Conservation (phyloP, 1,140 invertebrate genomes). For the Diorhabda elongata region DNA sequence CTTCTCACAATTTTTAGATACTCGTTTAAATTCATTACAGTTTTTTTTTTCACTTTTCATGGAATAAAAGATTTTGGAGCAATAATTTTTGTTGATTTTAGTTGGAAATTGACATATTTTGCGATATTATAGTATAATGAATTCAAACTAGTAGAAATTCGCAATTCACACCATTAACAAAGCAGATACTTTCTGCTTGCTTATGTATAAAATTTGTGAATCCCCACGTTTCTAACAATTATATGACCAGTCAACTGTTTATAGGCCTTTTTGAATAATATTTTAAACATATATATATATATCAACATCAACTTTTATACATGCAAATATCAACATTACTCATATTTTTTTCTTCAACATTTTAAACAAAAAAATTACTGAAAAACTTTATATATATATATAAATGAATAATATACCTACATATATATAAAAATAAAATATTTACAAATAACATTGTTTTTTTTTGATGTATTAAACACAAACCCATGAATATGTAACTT, state of each 20-base stretch:
- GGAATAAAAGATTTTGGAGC: background rate
- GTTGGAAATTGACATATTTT: too few relatives aligned
- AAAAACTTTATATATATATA: background rate
- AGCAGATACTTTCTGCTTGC: background rate
- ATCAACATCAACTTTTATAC: conserved; percentile 15
- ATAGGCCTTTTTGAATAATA: conserved; percentile 14
- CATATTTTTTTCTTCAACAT: background rate
- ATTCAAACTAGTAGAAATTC: background rate
- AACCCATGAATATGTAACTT: background rate
- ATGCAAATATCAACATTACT: conserved; percentile 5
- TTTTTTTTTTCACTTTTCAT: background rate
- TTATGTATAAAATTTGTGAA: background rate
- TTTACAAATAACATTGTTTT: background rate
- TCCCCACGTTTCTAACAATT: background rate
- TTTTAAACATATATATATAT: conserved; percentile 7
- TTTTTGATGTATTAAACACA: background rate
- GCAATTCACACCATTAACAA: background rate
- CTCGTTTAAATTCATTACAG: background rate
- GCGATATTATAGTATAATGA: background rate
- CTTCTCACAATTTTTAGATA: background rate
- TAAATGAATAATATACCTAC: background rate
- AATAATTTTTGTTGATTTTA: background rate
- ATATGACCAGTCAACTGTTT: conserved; percentile 7
- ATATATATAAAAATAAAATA: background rate
- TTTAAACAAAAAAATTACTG: background rate